phyloP scores from a whole-genome alignment of 2,888 invertebrate genomes.

The Cheilosia pagana region DNA sequence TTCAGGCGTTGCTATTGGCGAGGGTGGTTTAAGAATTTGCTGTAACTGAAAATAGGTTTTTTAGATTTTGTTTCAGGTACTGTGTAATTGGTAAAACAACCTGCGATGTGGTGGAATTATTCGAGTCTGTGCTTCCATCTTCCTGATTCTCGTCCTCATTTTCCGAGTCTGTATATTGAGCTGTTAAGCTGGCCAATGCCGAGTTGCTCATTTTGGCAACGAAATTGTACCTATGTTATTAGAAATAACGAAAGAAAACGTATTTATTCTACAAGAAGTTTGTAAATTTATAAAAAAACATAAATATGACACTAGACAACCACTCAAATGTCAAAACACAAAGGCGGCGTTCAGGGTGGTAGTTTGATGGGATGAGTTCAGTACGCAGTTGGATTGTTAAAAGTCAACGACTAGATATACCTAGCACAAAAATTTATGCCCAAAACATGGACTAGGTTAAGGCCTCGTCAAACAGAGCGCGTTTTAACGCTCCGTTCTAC shows the following conservation, averaged over 20 bases:
- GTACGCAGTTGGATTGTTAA: too few species aligned
- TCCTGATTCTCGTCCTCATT: slow-evolving; percentile 90
- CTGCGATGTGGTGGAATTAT: slow-evolving; percentile 81
- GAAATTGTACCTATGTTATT: background rate
- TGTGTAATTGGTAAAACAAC: slow-evolving; percentile 77
- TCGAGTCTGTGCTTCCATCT: slow-evolving; percentile 82
- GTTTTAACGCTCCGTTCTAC: too few species aligned
- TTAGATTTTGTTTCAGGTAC: slow-evolving; percentile 41
- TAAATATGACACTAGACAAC: background rate
- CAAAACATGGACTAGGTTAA: too few species aligned
- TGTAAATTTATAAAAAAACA: background rate
- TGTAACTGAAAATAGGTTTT: too few species aligned
- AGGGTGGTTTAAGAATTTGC: slow-evolving; percentile 70
- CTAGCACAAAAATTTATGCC: too few species aligned
- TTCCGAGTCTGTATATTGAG: slow-evolving; percentile 96
- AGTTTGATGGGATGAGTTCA: background rate
- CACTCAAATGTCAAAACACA: background rate
- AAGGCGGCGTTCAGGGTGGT: background rate
- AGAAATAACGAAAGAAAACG: background rate
- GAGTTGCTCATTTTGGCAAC: slow-evolving; percentile 79
- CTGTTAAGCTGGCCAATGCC: slow-evolving; percentile 93
- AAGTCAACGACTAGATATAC: too few species aligned
- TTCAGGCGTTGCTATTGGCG: slow-evolving; percentile 76
- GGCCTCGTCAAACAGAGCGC: too few species aligned
- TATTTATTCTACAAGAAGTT: background rate